These are phyloP conservation scores for Acropora yongei DNA, from an alignment of 64 coral and sea anemone genomes.

Conservation along the genomic window DNA sequence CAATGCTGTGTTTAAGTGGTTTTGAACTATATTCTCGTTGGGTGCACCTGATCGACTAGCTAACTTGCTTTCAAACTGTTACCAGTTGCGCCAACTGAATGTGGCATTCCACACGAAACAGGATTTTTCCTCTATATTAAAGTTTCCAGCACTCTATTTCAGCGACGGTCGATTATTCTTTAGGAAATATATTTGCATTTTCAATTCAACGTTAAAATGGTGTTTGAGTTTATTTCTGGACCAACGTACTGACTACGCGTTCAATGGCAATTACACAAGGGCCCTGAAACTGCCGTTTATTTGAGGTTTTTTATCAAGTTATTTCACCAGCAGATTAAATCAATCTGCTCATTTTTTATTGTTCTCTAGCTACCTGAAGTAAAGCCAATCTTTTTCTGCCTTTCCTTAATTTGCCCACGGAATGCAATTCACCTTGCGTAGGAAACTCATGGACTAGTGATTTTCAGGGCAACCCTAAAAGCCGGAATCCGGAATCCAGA, in stretches of 20 bases:
- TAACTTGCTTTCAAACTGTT: neutral
- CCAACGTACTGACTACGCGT: neutral
- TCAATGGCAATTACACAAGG: neutral
- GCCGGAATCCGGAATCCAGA: no score
- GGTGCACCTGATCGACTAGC: no score
- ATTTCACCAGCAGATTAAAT: neutral
- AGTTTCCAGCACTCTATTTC: neutral
- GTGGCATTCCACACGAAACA: no score
- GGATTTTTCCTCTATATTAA: no score
- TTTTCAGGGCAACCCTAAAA: neutral
- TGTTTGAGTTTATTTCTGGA: neutral
- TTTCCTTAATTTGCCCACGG: neutral
- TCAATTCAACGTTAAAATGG: neutral
- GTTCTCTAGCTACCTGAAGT: neutral
- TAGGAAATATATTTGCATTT: conserved; percentile 2
- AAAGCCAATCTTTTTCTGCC: neutral
- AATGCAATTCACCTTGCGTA: neutral
- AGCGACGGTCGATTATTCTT: neutral
- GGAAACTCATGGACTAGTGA: neutral
- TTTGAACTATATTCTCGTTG: no score
- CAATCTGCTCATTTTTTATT: neutral
- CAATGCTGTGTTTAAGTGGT: no score
- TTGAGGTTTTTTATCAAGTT: neutral
- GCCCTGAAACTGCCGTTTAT: neutral
- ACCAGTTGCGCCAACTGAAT: neutral